A percentile compares a stretch with the other conserved stretches of the same genome.
Conservation (phyloP, 2,113 vertebrate species). For the Gnathonemus longibarbis region DNA sequence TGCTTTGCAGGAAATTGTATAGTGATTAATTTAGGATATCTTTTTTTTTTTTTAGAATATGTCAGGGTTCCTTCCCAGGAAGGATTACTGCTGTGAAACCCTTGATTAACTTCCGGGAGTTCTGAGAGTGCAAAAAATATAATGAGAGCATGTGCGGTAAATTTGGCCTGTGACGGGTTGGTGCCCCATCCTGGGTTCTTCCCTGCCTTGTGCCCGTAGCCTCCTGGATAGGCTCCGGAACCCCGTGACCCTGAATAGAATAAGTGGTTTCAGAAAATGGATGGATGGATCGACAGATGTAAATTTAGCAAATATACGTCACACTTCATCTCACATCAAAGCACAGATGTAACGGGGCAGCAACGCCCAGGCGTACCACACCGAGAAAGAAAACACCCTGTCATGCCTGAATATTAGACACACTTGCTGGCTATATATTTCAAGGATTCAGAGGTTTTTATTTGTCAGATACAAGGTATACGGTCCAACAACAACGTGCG, state of each 20-base stretch:
- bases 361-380: no score
- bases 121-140: not conserved
- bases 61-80: not conserved
- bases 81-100: not conserved
- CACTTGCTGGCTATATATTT: not conserved
- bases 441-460: not conserved
- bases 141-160: not conserved
- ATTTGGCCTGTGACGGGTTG: not conserved
- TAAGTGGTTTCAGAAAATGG: not conserved
- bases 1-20: not conserved
- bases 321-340: not conserved
- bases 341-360: not conserved
- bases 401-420: not conserved
- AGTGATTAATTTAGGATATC: not conserved
- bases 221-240: not conserved
- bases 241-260: not conserved
- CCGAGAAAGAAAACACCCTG: not conserved
- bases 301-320: not conserved
- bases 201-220: not conserved
- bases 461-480: not conserved
- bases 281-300: not conserved
- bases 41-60: not conserved
- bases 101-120: not conserved
- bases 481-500: not conserved
- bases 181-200: not conserved